Percentiles rank a stretch among this genome's conserved stretches.
phyloP scores from a whole-genome alignment of 2,797 vertebrate genomes.

The Siniperca obscura region DNA sequence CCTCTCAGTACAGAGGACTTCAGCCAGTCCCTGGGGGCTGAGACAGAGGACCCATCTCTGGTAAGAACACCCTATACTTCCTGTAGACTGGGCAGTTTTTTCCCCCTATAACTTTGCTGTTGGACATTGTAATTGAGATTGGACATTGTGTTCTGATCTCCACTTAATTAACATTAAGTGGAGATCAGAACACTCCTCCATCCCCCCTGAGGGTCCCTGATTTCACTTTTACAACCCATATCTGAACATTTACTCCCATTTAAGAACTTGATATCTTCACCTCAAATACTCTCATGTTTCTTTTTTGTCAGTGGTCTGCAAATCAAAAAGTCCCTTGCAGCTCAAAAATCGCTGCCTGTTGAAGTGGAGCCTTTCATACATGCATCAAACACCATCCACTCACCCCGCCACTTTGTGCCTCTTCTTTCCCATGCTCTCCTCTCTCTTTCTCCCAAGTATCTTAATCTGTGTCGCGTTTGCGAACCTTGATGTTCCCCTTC shows the following conservation, averaged over 20 bases:
- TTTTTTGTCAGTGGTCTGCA: neutral
- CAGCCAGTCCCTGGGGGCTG: slow-evolving; percentile 84
- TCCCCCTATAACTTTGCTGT: neutral
- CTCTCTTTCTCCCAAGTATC: slow-evolving; percentile 25
- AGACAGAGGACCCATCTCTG: slow-evolving; percentile 94
- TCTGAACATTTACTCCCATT: slow-evolving; percentile 8
- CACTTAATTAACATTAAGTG: neutral
- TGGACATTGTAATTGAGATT: neutral
- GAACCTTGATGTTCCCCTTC: slow-evolving; percentile 65
- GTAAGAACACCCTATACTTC: slow-evolving; percentile 84
- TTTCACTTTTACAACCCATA: neutral
- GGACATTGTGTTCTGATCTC: no score
- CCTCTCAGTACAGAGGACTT: slow-evolving; percentile 78
- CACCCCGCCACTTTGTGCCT: neutral
- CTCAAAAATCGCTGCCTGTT: slow-evolving; percentile 18
- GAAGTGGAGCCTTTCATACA: slow-evolving; percentile 52
- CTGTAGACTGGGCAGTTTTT: neutral
- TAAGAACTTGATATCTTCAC: slow-evolving; percentile 7
- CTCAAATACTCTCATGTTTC: slow-evolving; percentile 9
- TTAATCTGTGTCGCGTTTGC: slow-evolving; percentile 53
- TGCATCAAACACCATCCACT: slow-evolving; percentile 46
- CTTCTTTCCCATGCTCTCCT: slow-evolving; percentile 46
- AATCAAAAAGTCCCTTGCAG: slow-evolving; percentile 38
- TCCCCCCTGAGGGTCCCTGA: neutral
- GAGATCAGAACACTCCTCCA: neutral